Base-by-base conservation (phyloP, 2,113 vertebrate species). In the Tringa solitaria region DNA sequence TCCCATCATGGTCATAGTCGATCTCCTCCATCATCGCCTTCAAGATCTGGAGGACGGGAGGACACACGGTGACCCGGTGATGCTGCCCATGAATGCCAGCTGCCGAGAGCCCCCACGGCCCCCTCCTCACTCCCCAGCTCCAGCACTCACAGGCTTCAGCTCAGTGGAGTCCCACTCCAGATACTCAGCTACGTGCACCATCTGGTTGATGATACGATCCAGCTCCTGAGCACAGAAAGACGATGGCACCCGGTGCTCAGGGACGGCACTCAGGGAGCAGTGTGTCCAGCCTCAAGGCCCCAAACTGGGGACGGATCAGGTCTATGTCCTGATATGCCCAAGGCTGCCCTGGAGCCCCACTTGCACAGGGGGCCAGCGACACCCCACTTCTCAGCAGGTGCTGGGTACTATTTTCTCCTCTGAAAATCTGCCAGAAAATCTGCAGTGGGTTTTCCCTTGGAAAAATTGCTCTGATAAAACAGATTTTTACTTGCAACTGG, bases 111-210 rank as follows among this genome's bases (percentile, higher is more conserved):
- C 53, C 45, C 70, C 1, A 0, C 0, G 1, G 3, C 14, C 11
- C 12, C 23, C 43, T 28, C 19, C 53, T 19, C 28, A 30, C 9
- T 18, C 37, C 64, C n/a, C 27, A 15, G 67, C 35, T 41, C 57
- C 4, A 1, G 83, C 88, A 98, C 98, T 98, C 96, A 98, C 98
- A 15, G 99, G 99, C 56, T 97, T 98, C 64, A 99, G 98, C 93
- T 99, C 99, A 0, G 98, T 99, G 39, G 99, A 99, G 61, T 99
- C 99, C 99, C 99, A 99, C 95, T 99, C 98, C 97, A 99, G 98
- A 94, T 99, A 99, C 96, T 99, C 99, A 0, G 99, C 99, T 30
- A 99, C 98, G 2, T 99, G 99, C 43, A 99, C 98, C 99, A 99
- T 99, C 97, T 99, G 99, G 95, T 97, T 99, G 95, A 99, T 99